Conservation (phyloP, 2,113 vertebrate genomes). For the Indri indri region DNA sequence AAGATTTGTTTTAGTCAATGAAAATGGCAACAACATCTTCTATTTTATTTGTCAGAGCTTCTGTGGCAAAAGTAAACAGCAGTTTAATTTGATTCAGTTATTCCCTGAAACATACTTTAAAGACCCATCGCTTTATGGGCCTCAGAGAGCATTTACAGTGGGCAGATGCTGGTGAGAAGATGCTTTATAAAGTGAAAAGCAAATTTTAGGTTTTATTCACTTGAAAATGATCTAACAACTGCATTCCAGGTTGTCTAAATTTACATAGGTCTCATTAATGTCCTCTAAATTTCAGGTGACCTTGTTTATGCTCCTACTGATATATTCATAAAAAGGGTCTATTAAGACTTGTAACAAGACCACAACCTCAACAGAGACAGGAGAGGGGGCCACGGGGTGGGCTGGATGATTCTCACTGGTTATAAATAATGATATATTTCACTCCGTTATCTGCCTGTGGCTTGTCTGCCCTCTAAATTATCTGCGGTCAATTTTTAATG, state of each 20-base stretch:
- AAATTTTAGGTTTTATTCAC: constrained; percentile 78
- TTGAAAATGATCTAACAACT: constrained; percentile 74
- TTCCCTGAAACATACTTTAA: constrained; percentile 39
- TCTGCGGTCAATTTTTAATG: constrained; percentile 71
- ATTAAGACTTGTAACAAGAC: constrained; percentile 39
- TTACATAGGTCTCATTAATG: constrained; percentile 55
- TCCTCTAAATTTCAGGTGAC: constrained; percentile 32
- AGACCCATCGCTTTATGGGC: constrained; percentile 45
- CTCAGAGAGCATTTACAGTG: constrained; percentile 57
- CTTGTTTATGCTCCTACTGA: constrained; percentile 43
- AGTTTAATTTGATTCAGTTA: constrained; percentile 65
- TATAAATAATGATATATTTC: constrained; percentile 20
- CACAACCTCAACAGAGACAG: background rate
- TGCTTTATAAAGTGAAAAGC: constrained; percentile 72
- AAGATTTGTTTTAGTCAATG: constrained; percentile 80
- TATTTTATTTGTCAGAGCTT: constrained; percentile 66
- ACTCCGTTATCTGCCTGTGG: constrained; percentile 55
- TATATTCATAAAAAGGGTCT: background rate
- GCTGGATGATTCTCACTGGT: background rate
- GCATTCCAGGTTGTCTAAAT: constrained; percentile 34
- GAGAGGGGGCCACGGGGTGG: background rate
- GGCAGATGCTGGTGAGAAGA: constrained; percentile 35
- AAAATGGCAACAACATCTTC: constrained; percentile 73
- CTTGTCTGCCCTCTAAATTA: constrained; percentile 66
- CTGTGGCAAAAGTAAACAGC: constrained; percentile 60